phyloP scores from a whole-genome alignment of 2,888 invertebrate species.

The Ptychoptera albimana region DNA sequence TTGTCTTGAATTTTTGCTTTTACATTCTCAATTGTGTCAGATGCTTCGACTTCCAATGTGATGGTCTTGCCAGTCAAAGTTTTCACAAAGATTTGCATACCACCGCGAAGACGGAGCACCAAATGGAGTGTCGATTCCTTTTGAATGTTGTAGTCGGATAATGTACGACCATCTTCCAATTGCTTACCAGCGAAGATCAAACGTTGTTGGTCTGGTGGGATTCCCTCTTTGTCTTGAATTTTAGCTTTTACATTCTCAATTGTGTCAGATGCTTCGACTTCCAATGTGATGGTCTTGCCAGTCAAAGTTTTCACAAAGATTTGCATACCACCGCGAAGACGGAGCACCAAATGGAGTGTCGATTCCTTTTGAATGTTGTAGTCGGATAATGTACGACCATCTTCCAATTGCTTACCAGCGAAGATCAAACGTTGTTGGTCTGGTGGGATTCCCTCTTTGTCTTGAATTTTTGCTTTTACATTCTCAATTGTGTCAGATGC shows the following conservation, averaged over 20 bases:
- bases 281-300: constrained; percentile 84
- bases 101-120: constrained; percentile 86
- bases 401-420: constrained; percentile 90
- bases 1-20: constrained; percentile 87
- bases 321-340: constrained; percentile 94
- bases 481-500: constrained; percentile 88
- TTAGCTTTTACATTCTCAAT: constrained; percentile 92
- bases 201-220: constrained; percentile 81
- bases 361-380: constrained; percentile 94
- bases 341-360: constrained; percentile 72
- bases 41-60: constrained; percentile 81
- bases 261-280: constrained; percentile 83
- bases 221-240: constrained; percentile 83
- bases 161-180: constrained; percentile 82
- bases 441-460: constrained; percentile 75
- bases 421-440: constrained; percentile 84
- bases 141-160: constrained; percentile 87
- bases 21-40: constrained; percentile 89
- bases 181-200: constrained; percentile 89
- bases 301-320: constrained; percentile 92
- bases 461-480: constrained; percentile 87
- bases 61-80: constrained; percentile 88
- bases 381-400: constrained; percentile 83
- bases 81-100: constrained; percentile 96
- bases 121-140: constrained; percentile 90